Conservation (phyloP, 2,113 vertebrate genomes). For the Leptosomus discolor region DNA sequence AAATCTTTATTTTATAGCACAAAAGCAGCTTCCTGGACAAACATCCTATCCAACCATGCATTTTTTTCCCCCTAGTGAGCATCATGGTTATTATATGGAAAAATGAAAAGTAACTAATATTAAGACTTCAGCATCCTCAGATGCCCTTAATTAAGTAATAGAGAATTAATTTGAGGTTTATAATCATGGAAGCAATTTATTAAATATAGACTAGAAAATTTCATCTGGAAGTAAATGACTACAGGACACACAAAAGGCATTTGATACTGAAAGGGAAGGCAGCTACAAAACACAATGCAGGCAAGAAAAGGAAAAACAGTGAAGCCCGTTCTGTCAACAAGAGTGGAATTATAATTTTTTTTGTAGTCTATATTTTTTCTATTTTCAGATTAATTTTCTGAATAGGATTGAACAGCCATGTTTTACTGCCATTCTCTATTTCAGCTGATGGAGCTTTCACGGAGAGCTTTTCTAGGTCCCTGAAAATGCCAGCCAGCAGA, state of each 20-base stretch:
- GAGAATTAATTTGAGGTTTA: not conserved
- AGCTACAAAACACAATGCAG: not conserved
- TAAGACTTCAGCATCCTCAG: not conserved
- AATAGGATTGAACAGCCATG: not conserved
- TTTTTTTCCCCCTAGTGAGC: not conserved
- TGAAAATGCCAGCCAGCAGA: slow-evolving; percentile 40
- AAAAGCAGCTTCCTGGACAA: slow-evolving; percentile 52
- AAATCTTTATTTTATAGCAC: slow-evolving; percentile 51
- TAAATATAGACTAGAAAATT: not conserved
- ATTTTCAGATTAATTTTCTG: not conserved
- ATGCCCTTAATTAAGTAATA: not conserved
- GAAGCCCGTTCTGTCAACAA: not conserved
- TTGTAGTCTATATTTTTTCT: not conserved
- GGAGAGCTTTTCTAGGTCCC: not conserved
- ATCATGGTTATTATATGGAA: slow-evolving; percentile 13
- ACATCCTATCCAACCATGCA: not conserved
- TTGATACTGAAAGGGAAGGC: not conserved
- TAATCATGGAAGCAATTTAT: not conserved
- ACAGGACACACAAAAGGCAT: not conserved
- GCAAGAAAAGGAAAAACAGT: not conserved
- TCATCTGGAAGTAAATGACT: not conserved
- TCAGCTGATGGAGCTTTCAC: slow-evolving; percentile 21
- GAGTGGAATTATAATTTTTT: not conserved
- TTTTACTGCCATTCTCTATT: slow-evolving; percentile 18
- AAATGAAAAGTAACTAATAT: slow-evolving; percentile 15